Evolutionary conservation across 30 jellyfish, hydroid and myxozoan species (phyloP).

Genomic region (Hydractinia symbiolongicarpus): DNA sequence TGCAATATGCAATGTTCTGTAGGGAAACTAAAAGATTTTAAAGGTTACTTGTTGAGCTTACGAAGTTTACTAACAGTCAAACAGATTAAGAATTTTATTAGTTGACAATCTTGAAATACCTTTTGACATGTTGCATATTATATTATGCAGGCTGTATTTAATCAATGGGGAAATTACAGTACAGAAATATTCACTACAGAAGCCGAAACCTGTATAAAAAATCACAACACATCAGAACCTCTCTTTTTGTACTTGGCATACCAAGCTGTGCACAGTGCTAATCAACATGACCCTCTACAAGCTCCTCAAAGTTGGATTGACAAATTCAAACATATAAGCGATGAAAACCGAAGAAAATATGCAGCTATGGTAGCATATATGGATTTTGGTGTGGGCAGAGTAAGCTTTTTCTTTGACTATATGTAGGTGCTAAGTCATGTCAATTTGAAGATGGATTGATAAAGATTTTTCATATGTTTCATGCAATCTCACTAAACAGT

Average conservation of each 20-base stretch:
- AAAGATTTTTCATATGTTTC: too few species aligned
- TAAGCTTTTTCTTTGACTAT: too few species aligned
- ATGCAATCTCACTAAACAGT: too few species aligned
- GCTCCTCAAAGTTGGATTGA: slow-evolving; percentile 75
- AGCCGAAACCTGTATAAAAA: slow-evolving; percentile 43
- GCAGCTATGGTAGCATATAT: slow-evolving; percentile 91
- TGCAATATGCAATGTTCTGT: too few species aligned
- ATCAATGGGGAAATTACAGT: slow-evolving; percentile 89
- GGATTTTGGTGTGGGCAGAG: slow-evolving; percentile 81
- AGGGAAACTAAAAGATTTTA: too few species aligned
- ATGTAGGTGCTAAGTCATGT: too few species aligned
- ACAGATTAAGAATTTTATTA: too few species aligned
- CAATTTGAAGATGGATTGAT: too few species aligned
- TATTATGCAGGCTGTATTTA: slow-evolving; percentile 55
- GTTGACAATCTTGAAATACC: not conserved
- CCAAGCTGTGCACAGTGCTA: slow-evolving; percentile 97
- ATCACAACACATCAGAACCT: slow-evolving; percentile 72
- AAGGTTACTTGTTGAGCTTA: too few species aligned
- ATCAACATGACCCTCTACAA: slow-evolving; percentile 70
- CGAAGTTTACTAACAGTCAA: too few species aligned
- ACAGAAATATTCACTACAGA: slow-evolving; percentile 79
- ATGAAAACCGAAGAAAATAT: slow-evolving; percentile 71
- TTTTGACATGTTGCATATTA: not conserved
- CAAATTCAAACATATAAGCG: slow-evolving; percentile 52
- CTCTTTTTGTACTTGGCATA: slow-evolving; percentile 79